A percentile compares a stretch with the other conserved stretches of the same genome.
Conservation (phyloP, 2,113 vertebrate genomes). For the Sprattus sprattus region DNA sequence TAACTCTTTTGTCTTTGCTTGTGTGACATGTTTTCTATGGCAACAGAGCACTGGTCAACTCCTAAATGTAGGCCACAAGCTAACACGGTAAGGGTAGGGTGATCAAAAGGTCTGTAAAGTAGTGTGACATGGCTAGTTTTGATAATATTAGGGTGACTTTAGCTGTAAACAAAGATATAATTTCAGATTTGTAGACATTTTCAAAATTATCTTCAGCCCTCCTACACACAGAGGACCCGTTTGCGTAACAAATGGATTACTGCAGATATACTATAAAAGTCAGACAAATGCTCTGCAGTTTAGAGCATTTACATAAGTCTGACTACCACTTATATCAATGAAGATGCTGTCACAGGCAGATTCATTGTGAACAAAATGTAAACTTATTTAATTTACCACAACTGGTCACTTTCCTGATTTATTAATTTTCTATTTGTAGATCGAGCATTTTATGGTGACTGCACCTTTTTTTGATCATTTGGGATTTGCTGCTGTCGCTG, state of each 20-base stretch:
- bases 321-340: neutral
- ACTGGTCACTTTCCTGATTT: neutral
- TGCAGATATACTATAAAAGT: conserved; percentile 7
- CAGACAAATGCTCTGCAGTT: neutral
- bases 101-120: neutral
- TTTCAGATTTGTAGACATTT: conserved; percentile 2
- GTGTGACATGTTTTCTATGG: conserved; percentile 69
- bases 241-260: neutral
- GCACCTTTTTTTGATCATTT: neutral
- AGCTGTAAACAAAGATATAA: neutral
- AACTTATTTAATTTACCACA: neutral
- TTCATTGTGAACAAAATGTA: neutral
- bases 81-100: neutral
- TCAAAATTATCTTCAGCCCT: neutral
- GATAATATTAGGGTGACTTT: neutral
- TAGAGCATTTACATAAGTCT: neutral
- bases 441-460: neutral
- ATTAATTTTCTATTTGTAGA: neutral
- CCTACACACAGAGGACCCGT: conserved; percentile 1
- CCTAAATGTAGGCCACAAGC: conserved; percentile 48
- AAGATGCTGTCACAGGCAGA: neutral
- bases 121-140: neutral
- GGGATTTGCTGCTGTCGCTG: neutral
- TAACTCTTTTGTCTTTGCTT: conserved; percentile 77
- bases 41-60: conserved; percentile 71